phyloP scores from a whole-genome alignment of 2,888 invertebrate genomes.

The Athripsodes cinereus region DNA sequence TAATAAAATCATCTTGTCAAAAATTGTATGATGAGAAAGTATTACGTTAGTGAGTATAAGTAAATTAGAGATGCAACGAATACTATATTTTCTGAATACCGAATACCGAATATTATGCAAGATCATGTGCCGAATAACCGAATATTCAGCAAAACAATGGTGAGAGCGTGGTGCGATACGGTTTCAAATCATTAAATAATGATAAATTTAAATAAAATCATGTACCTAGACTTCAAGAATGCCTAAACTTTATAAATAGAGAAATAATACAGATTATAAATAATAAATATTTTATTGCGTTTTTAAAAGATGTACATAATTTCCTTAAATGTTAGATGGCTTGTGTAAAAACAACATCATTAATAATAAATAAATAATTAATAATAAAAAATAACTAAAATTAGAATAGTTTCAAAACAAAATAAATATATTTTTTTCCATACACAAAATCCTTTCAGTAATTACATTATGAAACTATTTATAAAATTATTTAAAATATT shows the following conservation, averaged over 20 bases:
- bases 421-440: background rate
- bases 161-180: no score
- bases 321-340: background rate
- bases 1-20: no score
- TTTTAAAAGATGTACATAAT: slow-evolving; percentile 1
- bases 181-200: no score
- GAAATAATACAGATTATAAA: background rate
- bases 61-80: no score
- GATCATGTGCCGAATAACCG: no score
- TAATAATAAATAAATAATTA: background rate
- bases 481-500: slow-evolving; percentile 2
- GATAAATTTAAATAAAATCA: no score
- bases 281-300: background rate
- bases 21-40: no score
- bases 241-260: background rate
- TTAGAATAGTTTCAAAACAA: background rate
- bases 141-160: no score
- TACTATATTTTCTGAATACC: no score
- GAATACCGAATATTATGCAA: no score
- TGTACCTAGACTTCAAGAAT: no score
- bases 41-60: no score
- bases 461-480: background rate
- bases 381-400: background rate
- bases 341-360: background rate
- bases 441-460: background rate